A percentile compares a stretch with the other conserved stretches of the same genome.
Evolutionary conservation across 2,797 vertebrate species (phyloP).

Genomic region (Falco berigora): DNA sequence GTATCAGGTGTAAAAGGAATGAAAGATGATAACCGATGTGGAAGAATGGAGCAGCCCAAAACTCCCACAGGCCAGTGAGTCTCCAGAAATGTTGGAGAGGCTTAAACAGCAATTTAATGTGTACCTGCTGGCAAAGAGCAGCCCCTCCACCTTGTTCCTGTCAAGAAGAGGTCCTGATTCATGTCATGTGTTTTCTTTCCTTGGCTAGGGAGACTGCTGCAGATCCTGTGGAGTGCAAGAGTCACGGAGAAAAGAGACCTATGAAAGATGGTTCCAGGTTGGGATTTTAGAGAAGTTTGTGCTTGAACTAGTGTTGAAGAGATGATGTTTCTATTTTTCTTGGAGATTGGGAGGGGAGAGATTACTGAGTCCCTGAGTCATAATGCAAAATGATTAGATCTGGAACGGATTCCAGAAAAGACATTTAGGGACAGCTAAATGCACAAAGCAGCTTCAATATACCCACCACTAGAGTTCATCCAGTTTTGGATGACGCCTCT

Average conservation of each 20-base stretch:
- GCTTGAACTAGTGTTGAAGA: not conserved
- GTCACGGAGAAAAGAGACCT: not conserved
- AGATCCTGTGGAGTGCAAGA: not conserved
- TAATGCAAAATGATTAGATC: not conserved
- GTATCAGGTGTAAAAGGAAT: constrained; percentile 1
- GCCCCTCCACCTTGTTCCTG: not conserved
- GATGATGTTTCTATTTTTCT: not conserved
- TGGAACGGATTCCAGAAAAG: not conserved
- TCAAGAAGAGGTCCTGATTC: not conserved
- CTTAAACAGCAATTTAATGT: not conserved
- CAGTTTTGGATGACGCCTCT: not conserved
- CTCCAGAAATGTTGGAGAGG: not conserved
- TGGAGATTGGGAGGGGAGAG: not conserved
- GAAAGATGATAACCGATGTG: not conserved
- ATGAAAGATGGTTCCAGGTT: not conserved
- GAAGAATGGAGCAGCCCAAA: not conserved
- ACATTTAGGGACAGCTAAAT: not conserved
- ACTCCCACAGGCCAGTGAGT: not conserved
- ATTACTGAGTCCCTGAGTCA: not conserved
- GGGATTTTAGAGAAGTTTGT: not conserved
- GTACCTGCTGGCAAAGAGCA: not conserved
- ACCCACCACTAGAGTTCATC: not conserved
- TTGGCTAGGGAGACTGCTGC: not conserved
- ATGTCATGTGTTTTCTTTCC: not conserved
- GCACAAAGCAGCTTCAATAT: not conserved